Base-by-base conservation (phyloP, 2,113 vertebrate species). In the Hymenochirus boettgeri region DNA sequence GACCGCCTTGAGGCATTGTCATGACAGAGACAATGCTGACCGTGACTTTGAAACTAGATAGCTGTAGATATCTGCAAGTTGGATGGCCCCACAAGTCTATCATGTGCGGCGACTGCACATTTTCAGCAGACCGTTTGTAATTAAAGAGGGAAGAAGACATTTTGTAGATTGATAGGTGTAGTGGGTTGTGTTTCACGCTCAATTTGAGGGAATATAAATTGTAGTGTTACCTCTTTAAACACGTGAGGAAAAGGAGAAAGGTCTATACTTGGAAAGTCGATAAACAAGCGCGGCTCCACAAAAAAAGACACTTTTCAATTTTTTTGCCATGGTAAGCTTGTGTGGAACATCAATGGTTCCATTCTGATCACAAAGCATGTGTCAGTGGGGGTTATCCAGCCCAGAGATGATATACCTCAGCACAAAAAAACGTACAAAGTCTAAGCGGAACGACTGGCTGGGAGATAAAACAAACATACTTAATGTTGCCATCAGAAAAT, bases 121-220 rank as follows among this genome's bases (percentile, higher is more conserved):
- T 83, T 84, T 83, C 80, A 83, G 79, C 75, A 76, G 81, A 79
- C 76, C 71, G 78, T 77, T 77, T 71, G 77, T 84, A 85, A 85
- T 84, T 85, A 84, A 84, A 80, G 72, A 67, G 69, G 46, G 79
- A 76, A 70, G 76, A 77, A 78, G 73, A 70, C 72, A 71, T 54
- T 31, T 75, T 75, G n/a, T 75, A 77, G 79, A 84, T 78, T 80
- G 82, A 84, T 83, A 75, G 72, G 73, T 73, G 81, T 76, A 72
- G 75, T 75, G 79, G 75, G 75, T 70, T 73, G 74, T 76, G 75
- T 79, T 80, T 79, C 75, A 81, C 1, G 25, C 73, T 77, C 69
- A 81, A 77, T 81, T 82, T 84, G 76, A 82, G 79, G 75, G 77
- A 79, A 80, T 81, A 81, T 77, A 82, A 75, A 84, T 82, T 69